Evolutionary conservation across 2,888 invertebrate species (phyloP).

Genomic region (Pristionchus japonicus): DNA sequence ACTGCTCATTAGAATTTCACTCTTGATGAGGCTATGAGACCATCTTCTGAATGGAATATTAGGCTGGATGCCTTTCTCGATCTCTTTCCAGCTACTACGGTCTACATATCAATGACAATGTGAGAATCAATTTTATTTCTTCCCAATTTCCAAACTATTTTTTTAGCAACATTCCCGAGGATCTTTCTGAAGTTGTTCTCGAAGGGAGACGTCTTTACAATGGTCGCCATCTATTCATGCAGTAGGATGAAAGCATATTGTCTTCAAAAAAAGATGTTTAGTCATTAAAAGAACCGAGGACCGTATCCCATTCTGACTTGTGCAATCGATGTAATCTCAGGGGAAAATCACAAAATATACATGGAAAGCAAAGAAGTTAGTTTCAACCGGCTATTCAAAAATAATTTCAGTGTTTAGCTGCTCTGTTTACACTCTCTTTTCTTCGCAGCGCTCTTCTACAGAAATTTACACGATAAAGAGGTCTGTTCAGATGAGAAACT

Average conservation of each 20-base stretch:
- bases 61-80: not conserved
- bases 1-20: too few species aligned
- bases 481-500: too few species aligned
- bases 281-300: too few species aligned
- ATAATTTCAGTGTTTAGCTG: not conserved
- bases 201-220: not conserved
- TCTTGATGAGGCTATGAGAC: not conserved
- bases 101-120: too few species aligned
- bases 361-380: not conserved
- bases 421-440: not conserved
- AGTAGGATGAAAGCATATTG: too few species aligned
- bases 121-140: too few species aligned
- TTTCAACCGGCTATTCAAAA: not conserved
- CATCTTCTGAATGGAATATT: not conserved
- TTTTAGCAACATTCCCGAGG: not conserved
- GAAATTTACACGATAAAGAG: not conserved
- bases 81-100: not conserved
- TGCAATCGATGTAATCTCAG: not conserved
- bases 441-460: not conserved
- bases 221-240: not conserved
- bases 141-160: too few species aligned
- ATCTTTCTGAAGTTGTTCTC: not conserved
- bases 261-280: too few species aligned
- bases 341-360: not conserved
- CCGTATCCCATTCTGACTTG: not conserved